Evolutionary conservation across 1,140 invertebrate genomes (phyloP).

Genomic region (Goniozus legneri): DNA sequence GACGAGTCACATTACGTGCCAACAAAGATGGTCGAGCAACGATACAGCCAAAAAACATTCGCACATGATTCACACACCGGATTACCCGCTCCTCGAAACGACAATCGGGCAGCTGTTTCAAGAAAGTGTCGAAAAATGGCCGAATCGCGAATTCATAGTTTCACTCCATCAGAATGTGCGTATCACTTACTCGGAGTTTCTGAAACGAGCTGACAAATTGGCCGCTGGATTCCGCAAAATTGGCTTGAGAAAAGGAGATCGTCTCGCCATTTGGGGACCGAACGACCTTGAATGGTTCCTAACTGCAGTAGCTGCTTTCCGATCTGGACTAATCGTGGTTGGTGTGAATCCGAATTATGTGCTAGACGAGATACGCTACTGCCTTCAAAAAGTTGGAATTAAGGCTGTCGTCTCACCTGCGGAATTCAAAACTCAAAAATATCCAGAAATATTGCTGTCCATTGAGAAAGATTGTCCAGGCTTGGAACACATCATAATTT

Average conservation of each 20-base stretch:
- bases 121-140: slow-evolving; percentile 55
- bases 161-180: slow-evolving; percentile 61
- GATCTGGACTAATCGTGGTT: slow-evolving; percentile 79
- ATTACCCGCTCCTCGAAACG: no score
- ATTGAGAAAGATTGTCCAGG: slow-evolving; percentile 33
- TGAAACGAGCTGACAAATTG: slow-evolving; percentile 69
- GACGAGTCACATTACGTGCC: no score
- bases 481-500: slow-evolving; percentile 58
- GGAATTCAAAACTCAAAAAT: slow-evolving; percentile 67
- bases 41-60: no score
- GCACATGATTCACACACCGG: no score
- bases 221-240: slow-evolving; percentile 76
- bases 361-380: slow-evolving; percentile 72
- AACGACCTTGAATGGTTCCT: slow-evolving; percentile 84
- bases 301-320: slow-evolving; percentile 70
- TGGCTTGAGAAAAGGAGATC: slow-evolving; percentile 77
- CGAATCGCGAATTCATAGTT: slow-evolving; percentile 59
- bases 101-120: slow-evolving; percentile 65
- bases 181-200: slow-evolving; percentile 63
- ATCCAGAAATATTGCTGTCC: slow-evolving; percentile 64
- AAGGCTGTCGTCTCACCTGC: slow-evolving; percentile 71
- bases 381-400: slow-evolving; percentile 72
- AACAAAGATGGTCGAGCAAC: no score
- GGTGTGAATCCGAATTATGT: slow-evolving; percentile 84
- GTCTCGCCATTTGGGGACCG: slow-evolving; percentile 85